These are phyloP conservation scores for Climacteris rufus DNA, from an alignment of 2,113 vertebrate genomes.

Conservation along the genomic window DNA sequence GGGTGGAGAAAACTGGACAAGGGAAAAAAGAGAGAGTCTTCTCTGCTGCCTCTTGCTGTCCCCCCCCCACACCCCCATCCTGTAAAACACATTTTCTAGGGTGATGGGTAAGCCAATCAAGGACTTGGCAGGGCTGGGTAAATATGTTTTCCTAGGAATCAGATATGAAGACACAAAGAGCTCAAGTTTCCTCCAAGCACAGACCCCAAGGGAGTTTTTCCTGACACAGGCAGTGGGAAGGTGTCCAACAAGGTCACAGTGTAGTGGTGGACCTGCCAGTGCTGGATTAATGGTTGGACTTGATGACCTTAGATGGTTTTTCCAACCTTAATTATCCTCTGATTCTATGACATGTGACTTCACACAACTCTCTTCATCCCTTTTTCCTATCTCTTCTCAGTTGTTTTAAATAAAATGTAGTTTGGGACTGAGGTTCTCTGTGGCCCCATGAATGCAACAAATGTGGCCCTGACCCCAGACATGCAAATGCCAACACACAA, in stretches of 20 bases:
- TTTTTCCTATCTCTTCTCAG: neutral
- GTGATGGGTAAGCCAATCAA: neutral
- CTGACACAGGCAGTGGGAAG: neutral
- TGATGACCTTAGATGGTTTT: neutral
- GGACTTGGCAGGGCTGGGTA: neutral
- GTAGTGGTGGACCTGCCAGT: neutral
- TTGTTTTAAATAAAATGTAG: neutral
- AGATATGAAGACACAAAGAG: neutral
- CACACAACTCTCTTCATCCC: neutral
- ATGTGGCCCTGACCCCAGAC: neutral
- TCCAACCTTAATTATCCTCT: neutral
- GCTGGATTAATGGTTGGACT: neutral
- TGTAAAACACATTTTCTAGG: neutral
- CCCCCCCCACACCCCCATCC: rapidly evolving
- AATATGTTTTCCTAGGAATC: neutral
- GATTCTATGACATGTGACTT: neutral
- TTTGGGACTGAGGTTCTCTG: neutral
- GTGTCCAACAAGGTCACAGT: no score
- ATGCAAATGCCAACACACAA: neutral
- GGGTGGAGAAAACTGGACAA: neutral
- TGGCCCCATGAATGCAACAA: neutral
- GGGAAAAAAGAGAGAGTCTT: neutral
- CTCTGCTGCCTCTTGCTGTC: neutral
- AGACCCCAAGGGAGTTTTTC: rapidly evolving
- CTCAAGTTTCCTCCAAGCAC: neutral